phyloP scores from a whole-genome alignment of 1,140 invertebrate species.

The Ganaspis sp. region DNA sequence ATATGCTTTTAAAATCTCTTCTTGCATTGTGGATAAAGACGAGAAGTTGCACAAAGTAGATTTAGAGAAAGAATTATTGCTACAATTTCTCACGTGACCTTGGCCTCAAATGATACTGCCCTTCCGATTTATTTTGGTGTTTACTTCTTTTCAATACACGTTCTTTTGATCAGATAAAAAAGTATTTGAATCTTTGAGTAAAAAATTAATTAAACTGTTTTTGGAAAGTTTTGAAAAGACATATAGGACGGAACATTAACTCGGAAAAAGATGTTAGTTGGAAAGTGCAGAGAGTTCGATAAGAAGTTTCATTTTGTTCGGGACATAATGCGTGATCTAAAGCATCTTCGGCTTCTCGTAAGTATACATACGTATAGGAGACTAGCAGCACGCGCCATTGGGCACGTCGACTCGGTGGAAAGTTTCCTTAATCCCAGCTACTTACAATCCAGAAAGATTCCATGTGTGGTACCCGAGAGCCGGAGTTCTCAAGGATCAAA shows the following conservation, averaged over 20 bases:
- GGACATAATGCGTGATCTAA: conserved; percentile 28
- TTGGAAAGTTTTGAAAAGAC: background rate
- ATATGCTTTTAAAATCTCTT: background rate
- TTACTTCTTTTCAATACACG: too few species aligned
- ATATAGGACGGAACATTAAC: conserved; percentile 24
- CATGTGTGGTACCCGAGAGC: conserved; percentile 43
- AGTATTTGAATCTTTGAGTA: background rate
- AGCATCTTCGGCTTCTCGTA: conserved; percentile 18
- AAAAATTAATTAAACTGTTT: conserved; percentile 10
- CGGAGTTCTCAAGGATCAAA: conserved; percentile 53
- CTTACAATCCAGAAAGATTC: conserved; percentile 56
- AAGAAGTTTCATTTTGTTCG: conserved; percentile 25
- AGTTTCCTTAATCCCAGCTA: conserved; percentile 64
- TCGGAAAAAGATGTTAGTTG: conserved; percentile 2
- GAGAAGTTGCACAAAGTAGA: background rate
- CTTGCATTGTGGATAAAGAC: background rate
- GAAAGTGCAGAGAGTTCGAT: conserved; percentile 22
- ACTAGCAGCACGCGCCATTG: conserved; percentile 48
- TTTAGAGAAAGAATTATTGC: background rate
- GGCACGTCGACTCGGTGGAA: conserved; percentile 53
- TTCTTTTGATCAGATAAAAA: background rate
- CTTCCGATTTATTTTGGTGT: background rate
- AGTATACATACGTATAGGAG: conserved; percentile 38
- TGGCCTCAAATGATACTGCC: conserved; percentile 30
- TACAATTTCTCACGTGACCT: background rate